Percentiles rank a stretch among this genome's conserved stretches.
Conservation (phyloP, 2,888 invertebrate species). For the Ophion slaviceki region DNA sequence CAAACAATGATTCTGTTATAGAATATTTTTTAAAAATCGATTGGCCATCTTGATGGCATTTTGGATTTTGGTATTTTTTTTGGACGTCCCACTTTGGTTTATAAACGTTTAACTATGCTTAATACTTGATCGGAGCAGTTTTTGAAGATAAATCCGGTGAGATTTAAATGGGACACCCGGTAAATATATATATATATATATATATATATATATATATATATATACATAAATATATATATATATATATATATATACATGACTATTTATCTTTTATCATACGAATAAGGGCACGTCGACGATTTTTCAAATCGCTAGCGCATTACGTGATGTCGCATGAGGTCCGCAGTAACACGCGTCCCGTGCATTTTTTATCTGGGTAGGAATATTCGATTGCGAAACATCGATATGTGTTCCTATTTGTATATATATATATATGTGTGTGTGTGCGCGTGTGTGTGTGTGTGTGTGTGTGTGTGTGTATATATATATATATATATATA, state of each 20-base stretch:
- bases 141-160: too few relatives aligned
- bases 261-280: slow-evolving; percentile 39
- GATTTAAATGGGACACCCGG: too few relatives aligned
- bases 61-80: too few relatives aligned
- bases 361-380: slow-evolving; percentile 8
- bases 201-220: background rate
- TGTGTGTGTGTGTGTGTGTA: too few relatives aligned
- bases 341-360: slow-evolving; percentile 29
- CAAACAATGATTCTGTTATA: too few relatives aligned
- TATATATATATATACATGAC: background rate
- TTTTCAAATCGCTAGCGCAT: slow-evolving; percentile 46
- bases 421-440: background rate
- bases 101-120: too few relatives aligned
- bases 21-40: too few relatives aligned
- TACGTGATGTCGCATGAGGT: slow-evolving; percentile 58
- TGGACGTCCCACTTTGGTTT: too few relatives aligned
- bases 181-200: background rate
- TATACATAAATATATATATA: background rate
- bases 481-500: background rate
- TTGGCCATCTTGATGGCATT: too few relatives aligned
- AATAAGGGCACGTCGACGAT: slow-evolving; percentile 43
- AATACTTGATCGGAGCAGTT: too few relatives aligned
- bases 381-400: background rate
- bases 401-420: background rate
- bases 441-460: too few relatives aligned